Evolutionary conservation across 53 echinoderm and acorn worm species (phyloP).

Genomic region (Stichopus horrens): DNA sequence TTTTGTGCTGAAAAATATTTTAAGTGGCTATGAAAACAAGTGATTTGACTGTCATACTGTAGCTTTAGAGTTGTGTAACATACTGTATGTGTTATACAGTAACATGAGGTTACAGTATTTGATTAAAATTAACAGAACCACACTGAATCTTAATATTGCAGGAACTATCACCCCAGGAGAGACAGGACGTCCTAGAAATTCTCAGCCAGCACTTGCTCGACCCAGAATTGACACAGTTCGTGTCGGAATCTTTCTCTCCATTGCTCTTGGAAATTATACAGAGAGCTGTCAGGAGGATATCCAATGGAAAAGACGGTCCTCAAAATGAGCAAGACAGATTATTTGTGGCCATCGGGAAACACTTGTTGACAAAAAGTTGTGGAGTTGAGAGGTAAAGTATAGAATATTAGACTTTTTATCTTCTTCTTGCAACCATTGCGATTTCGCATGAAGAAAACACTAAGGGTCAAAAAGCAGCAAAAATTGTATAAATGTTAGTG

Average conservation of each 20-base stretch:
- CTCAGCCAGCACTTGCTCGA: constrained; percentile 26
- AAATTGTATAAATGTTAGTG: too few species aligned
- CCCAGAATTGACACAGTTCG: constrained; percentile 12
- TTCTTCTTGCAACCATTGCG: too few species aligned
- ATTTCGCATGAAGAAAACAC: too few species aligned
- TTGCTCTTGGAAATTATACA: constrained; percentile 28
- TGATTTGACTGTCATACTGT: too few species aligned
- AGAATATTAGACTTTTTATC: too few species aligned
- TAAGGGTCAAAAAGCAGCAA: too few species aligned
- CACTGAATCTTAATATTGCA: neutral
- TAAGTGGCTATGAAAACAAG: too few species aligned
- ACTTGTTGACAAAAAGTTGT: constrained; percentile 16
- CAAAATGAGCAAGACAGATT: neutral
- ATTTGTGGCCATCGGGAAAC: constrained; percentile 24
- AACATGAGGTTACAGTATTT: too few species aligned
- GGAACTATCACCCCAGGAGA: constrained; percentile 51
- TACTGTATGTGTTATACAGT: too few species aligned
- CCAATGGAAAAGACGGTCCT: neutral
- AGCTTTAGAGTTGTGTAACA: too few species aligned
- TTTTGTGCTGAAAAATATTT: too few species aligned
- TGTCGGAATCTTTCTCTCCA: constrained; percentile 1
- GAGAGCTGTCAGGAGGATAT: constrained; percentile 6
- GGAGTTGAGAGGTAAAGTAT: constrained; percentile 9
- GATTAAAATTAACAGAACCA: too few species aligned
- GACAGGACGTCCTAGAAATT: constrained; percentile 52